Base-by-base conservation (phyloP, 1,140 invertebrate genomes). In the Caerostris darwini region DNA sequence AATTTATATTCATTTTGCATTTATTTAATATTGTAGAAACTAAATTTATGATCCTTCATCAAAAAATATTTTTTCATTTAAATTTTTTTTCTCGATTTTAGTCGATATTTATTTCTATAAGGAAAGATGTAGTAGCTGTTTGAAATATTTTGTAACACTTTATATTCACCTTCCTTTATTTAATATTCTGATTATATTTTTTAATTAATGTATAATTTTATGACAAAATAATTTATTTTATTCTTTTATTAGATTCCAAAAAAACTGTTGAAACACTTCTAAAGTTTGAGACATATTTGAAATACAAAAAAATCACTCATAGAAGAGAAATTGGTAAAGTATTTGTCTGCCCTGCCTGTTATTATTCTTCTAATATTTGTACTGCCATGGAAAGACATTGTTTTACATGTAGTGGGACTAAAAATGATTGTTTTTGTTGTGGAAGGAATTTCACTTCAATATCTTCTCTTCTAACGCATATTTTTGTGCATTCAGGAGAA, bases 401-500 rank as follows among this genome's bases (percentile, higher is more conserved):
- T n/a, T 90, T 71, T 56, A 50, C 61, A 53, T 90, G 88, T 57
- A 58, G 8, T 57, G 56, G 67, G 8, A 7, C 6, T 3, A 90
- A 90, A 69, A 77, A 12, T 56, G 67, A 71, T 19, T 90, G 88
- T 58, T 90, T 90, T 57, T 90, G 88, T 57, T 90, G 88, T 34
- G 88, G 88, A 17, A 90, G 57, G 57, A 54, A 19, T 90, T 90
- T 90, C 17, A 90, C 56, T 34, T 90, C 88, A 10, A 3, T 90
- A 19, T 77, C 88, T n/a, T 90, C 88, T 19, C 67, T 90, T 10
- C 61, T 71, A 90, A 90, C 88, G 2, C 88, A 90, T 19, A 71
- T 90, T 34, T 90, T 90, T 77, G 88, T 90, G 7, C 88, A 90
- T 59, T 17, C 57, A 2, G 88, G 88, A 14, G 88, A 90, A 90